phyloP scores from a whole-genome alignment of 2,888 invertebrate genomes.

The Brenthis daphne region DNA sequence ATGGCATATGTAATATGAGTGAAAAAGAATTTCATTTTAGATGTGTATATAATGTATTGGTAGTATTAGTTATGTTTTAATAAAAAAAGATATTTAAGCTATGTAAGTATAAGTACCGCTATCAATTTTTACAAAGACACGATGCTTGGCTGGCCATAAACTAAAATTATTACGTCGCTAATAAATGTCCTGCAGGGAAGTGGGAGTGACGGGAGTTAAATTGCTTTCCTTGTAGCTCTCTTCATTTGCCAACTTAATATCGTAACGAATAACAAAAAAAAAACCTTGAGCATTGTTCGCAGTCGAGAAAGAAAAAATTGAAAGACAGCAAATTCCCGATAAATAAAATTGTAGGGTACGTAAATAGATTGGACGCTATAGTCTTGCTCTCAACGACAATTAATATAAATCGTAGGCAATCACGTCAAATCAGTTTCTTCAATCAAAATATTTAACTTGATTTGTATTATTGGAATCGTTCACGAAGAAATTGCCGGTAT shows the following conservation, averaged over 20 bases:
- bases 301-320: neutral
- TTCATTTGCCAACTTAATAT: constrained; percentile 39
- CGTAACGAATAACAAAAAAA: constrained; percentile 23
- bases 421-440: constrained; percentile 40
- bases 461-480: constrained; percentile 39
- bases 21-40: too few relatives aligned
- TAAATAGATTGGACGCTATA: too few relatives aligned
- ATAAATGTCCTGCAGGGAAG: constrained; percentile 30
- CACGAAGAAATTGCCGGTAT: neutral
- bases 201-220: constrained; percentile 46
- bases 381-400: too few relatives aligned
- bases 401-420: constrained; percentile 5
- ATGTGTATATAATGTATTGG: too few relatives aligned
- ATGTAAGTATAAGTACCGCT: neutral
- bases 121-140: constrained; percentile 18
- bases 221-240: constrained; percentile 45
- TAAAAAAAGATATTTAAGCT: neutral
- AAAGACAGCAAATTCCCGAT: neutral
- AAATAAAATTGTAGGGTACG: neutral
- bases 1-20: too few relatives aligned
- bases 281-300: neutral
- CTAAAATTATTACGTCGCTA: constrained; percentile 31
- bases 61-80: too few relatives aligned
- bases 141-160: constrained; percentile 22
- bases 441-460: constrained; percentile 48